A percentile compares a stretch with the other conserved stretches of the same genome.
phyloP scores from a whole-genome alignment of 2,797 vertebrate species.

The Moxostoma hubbsi region DNA sequence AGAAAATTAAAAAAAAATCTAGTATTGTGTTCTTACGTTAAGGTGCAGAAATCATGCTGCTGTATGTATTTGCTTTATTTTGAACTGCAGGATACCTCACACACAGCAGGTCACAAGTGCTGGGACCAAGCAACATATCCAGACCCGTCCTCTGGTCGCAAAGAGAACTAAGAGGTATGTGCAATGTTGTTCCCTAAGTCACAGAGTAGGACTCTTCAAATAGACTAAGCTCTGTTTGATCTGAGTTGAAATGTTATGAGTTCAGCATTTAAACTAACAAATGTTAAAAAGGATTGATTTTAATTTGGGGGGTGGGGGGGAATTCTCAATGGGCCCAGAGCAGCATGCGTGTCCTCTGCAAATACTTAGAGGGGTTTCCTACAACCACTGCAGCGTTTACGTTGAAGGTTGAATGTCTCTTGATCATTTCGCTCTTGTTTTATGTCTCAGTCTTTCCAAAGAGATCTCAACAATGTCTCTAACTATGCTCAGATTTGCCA shows the following conservation, averaged over 20 bases:
- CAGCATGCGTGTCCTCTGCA: neutral
- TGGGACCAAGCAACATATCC: slow-evolving; percentile 42
- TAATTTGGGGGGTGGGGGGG: too few species aligned
- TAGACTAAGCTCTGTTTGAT: slow-evolving; percentile 8
- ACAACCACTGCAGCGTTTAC: neutral
- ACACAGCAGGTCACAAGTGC: slow-evolving; percentile 37
- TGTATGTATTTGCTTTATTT: slow-evolving; percentile 45
- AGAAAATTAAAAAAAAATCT: neutral
- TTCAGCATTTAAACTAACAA: slow-evolving; percentile 8
- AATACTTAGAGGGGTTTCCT: neutral
- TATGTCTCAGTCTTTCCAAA: too few species aligned
- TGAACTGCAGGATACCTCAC: slow-evolving; percentile 47
- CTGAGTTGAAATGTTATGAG: neutral
- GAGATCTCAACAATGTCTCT: too few species aligned
- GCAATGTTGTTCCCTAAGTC: neutral
- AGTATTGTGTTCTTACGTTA: neutral
- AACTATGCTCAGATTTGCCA: too few species aligned
- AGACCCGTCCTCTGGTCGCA: slow-evolving; percentile 35
- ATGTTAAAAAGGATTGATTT: neutral
- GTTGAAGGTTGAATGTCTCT: too few species aligned
- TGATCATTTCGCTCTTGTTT: too few species aligned
- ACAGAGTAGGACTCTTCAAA: slow-evolving; percentile 10
- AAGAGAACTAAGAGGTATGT: slow-evolving; percentile 52
- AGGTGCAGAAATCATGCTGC: slow-evolving; percentile 13
- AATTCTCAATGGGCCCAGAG: neutral